Conservation (phyloP, 92 coral and sea anemone species). For the Epizoanthus ramosus region DNA sequence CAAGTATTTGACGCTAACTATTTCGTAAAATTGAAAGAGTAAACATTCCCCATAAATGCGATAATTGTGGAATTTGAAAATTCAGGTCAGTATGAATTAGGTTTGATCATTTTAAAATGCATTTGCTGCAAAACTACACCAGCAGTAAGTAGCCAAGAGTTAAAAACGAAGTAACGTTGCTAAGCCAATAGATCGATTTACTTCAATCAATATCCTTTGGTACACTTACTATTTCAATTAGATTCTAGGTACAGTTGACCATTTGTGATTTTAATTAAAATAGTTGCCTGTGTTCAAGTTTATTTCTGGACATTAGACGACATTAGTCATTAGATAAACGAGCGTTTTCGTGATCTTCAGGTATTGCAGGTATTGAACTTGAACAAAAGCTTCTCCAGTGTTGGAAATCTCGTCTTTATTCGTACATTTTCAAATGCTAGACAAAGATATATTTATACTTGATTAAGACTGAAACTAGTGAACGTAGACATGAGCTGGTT, state of each 20-base stretch:
- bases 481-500: conserved; percentile 1
- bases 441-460: background rate
- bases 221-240: no score
- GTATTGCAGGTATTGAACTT: background rate
- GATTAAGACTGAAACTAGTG: background rate
- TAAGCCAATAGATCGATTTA: background rate
- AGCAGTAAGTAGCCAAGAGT: background rate
- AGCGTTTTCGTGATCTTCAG: background rate
- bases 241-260: no score
- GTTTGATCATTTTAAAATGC: conserved; percentile 7
- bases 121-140: conserved; percentile 4
- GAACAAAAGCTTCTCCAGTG: background rate
- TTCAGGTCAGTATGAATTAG: background rate
- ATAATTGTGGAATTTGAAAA: no score
- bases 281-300: background rate
- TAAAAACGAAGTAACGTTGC: background rate
- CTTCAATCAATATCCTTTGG: background rate
- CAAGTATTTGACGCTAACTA: no score
- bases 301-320: background rate
- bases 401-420: background rate
- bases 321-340: background rate
- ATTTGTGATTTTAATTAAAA: background rate
- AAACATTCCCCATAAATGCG: no score
- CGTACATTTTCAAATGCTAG: conserved; percentile 10
- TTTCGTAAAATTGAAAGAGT: no score